These are phyloP conservation scores for Conger conger DNA, from an alignment of 2,113 vertebrate genomes.

Conservation along the genomic window DNA sequence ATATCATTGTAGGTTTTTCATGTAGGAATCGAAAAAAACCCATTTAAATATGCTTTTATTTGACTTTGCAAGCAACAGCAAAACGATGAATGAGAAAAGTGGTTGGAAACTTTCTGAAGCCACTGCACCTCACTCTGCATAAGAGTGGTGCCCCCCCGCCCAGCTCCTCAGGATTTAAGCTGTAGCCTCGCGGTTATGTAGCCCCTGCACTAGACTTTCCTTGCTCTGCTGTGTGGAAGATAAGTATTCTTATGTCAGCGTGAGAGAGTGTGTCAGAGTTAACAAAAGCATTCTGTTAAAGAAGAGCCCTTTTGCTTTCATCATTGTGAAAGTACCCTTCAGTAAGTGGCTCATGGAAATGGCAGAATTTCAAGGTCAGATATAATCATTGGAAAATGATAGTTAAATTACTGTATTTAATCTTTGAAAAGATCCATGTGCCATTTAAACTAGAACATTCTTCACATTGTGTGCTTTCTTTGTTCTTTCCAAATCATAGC, in stretches of 20 bases:
- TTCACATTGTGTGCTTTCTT: slow-evolving; percentile 4
- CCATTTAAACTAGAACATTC: background rate
- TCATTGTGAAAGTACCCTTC: background rate
- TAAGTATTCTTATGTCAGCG: slow-evolving; percentile 5
- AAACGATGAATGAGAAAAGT: too few relatives aligned
- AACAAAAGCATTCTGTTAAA: background rate
- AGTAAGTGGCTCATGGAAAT: slow-evolving; percentile 11
- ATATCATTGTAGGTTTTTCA: too few relatives aligned
- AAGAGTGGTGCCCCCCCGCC: too few relatives aligned
- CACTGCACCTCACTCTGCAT: too few relatives aligned
- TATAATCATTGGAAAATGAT: slow-evolving; percentile 12
- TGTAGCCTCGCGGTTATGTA: background rate
- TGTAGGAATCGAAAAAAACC: too few relatives aligned
- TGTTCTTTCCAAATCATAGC: background rate
- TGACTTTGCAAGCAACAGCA: too few relatives aligned
- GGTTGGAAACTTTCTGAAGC: too few relatives aligned
- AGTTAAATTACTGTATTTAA: slow-evolving; percentile 18
- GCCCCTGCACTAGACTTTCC: background rate
- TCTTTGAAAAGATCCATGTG: background rate
- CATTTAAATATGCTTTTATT: too few relatives aligned
- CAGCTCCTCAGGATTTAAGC: background rate
- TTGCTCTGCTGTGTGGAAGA: background rate
- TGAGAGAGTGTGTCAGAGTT: background rate
- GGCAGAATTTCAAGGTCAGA: slow-evolving; percentile 14
- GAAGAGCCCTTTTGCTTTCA: background rate